Base-by-base conservation (phyloP, 2,888 invertebrate species). In the Dexiosoma caninum region DNA sequence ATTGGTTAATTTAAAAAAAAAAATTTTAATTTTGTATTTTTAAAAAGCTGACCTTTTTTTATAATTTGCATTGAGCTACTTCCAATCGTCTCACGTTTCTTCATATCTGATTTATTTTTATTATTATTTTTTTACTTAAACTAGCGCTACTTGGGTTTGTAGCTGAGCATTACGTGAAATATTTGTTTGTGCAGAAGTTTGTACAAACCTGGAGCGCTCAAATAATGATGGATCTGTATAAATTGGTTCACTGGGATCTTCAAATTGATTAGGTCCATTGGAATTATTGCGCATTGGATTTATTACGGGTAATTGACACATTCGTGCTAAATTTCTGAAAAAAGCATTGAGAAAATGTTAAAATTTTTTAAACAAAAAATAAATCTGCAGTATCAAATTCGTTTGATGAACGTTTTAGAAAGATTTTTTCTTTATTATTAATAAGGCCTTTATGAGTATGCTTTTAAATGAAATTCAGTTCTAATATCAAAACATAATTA, bases 211-310 rank as follows among this genome's bases (percentile, higher is more conserved):
- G 32, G 95, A 95, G 84, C 96, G 93, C 90, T 97, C 97, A 87
- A 97, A 97, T 40, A 97, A 91, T 2, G 96, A 96, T 0, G 97
- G 97, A 90, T 97, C 97, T 0, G 97, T 97, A 90, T 97, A 97
- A 85, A 97, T 97, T 0, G 97, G 97, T 89, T 97, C 97, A 88
- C 96, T 97, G 40, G 97, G 97, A 89, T 97, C 96, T 87, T 95
- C 96, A 86, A 96, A 96, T 62, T 90, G 89, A 66, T 88, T 87
- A 67, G 85, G 86, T 62, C 83, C 86, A 14, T 91, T 91, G 78
- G 88, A 91, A 76, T 92, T 86, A 87, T 92, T 91, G 82, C 91
- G 90, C 75, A 92, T 88, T 19, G 90, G 91, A 82, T 91, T 90
- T 82, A 91, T 91, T 0, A 91, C 90, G n/a, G 90, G 90, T 78